Evolutionary conservation across 2,797 vertebrate genomes (phyloP).

Genomic region (Poliocrania exsul): DNA sequence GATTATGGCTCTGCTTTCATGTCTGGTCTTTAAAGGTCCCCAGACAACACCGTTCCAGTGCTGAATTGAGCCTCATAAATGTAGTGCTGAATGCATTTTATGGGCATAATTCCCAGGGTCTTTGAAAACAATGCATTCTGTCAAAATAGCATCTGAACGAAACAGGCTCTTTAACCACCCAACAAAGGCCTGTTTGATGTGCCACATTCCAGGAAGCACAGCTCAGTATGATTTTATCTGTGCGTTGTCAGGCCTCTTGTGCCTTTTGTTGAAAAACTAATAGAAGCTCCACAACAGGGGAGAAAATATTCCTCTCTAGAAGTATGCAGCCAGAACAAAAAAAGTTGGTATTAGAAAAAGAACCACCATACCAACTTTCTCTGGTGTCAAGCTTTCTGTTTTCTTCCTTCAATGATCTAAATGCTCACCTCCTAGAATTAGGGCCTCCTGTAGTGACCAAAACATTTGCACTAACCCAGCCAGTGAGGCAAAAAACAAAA

Average conservation of each 20-base stretch:
- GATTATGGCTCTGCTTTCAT: not conserved
- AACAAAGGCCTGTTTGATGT: conserved; percentile 42
- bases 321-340: not conserved
- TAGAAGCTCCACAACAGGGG: not conserved
- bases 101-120: conserved; percentile 40
- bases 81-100: not conserved
- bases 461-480: not conserved
- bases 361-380: not conserved
- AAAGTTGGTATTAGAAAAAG: not conserved
- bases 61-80: conserved; percentile 19
- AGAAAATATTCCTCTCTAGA: not conserved
- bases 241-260: not conserved
- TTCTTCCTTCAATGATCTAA: not conserved
- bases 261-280: conserved; percentile 36
- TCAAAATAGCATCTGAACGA: conserved; percentile 31
- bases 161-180: not conserved
- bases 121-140: conserved; percentile 53
- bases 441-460: not conserved
- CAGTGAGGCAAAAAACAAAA: not conserved
- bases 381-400: not conserved
- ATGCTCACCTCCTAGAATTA: not conserved
- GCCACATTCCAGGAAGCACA: conserved; percentile 57
- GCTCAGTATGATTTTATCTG: conserved; percentile 57
- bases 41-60: not conserved
- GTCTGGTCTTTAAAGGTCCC: conserved; percentile 9